Base-by-base conservation (phyloP, 2,113 vertebrate species). In the Neomonachus schauinslandi region DNA sequence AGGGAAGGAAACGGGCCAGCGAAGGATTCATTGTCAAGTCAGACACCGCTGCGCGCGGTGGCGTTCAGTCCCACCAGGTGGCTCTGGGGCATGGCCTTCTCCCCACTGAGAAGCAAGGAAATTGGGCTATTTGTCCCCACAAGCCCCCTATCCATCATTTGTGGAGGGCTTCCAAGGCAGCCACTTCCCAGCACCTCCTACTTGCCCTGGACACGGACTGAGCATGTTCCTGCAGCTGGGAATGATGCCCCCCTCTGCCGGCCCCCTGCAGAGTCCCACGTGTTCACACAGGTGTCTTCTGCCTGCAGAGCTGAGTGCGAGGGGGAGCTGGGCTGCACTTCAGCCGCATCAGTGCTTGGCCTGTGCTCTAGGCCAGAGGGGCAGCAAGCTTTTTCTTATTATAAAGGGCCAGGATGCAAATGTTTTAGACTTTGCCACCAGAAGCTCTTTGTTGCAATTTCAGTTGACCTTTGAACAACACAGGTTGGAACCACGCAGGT, bases 271-370 rank as follows among this genome's bases (percentile, higher is more conserved):
- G 55, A 53, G 55, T 31, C 31, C 8, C 69, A 2, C 22, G 15
- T 10, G 8, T 42, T 8, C 7, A 1, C 10, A 1, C 63, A 42
- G 28, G 53, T 39, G 24, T 1, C n/a, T 16, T 2, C 57, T 49
- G 14, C 0, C 0, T 49, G 16, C 6, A 7, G 6, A 28, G 53
- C 1, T 74, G 31, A 18, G 5, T 33, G 21, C 1, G 1, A 39
- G 93, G 21, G 7, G 36, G 22, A 16, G 6, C 5, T 26, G 36
- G 83, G 31, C 39, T 19, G 14, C 5, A 0, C 33, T 12, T 12
- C 46, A 39, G 36, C 19, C 31, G 3, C 51, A 51, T 69, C 36
- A 0, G 10, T 4, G 42, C 3, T 16, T 39, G 18, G 19, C 69
- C 6, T 53, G 4, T 15, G 69, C 74, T 67, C 28, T 15, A 74